Evolutionary conservation across 2,888 invertebrate species (phyloP).

Genomic region (Perizoma flavofasciatum): DNA sequence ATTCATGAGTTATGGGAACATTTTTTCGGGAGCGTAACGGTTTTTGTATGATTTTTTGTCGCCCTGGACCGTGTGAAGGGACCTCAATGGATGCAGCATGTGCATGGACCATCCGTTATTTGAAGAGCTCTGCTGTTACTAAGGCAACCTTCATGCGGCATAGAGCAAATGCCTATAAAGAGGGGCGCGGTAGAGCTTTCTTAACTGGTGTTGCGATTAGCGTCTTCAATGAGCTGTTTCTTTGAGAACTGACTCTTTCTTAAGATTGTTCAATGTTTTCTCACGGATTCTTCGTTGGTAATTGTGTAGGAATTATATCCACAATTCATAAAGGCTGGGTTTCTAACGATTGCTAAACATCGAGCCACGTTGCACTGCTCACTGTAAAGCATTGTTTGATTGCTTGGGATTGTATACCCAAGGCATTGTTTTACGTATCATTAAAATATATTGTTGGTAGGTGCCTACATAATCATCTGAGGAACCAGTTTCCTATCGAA

Average conservation of each 20-base stretch:
- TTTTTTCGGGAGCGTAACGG: slow-evolving; percentile 80
- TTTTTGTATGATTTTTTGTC: slow-evolving; percentile 83
- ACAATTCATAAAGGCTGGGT: slow-evolving; percentile 16
- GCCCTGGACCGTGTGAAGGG: slow-evolving; percentile 79
- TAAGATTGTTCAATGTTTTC: slow-evolving; percentile 69
- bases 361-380: background rate
- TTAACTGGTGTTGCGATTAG: slow-evolving; percentile 52
- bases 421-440: slow-evolving; percentile 10
- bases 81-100: slow-evolving; percentile 78
- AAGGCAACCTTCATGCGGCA: slow-evolving; percentile 3
- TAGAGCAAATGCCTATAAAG: slow-evolving; percentile 13
- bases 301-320: slow-evolving; percentile 41
- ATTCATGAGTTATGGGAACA: slow-evolving; percentile 78
- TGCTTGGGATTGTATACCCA: background rate
- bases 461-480: slow-evolving; percentile 1
- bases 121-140: slow-evolving; percentile 48
- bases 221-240: slow-evolving; percentile 75
- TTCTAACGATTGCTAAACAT: slow-evolving; percentile 21
- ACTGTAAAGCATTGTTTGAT: slow-evolving; percentile 5
- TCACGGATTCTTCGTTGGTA: slow-evolving; percentile 60
- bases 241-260: slow-evolving; percentile 65
- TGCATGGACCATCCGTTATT: slow-evolving; percentile 55
- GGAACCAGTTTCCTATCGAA: slow-evolving; percentile 1
- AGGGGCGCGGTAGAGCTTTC: slow-evolving; percentile 52
- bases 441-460: slow-evolving; percentile 12